Conservation (phyloP, 2,888 invertebrate genomes). For the Drosophila setosimentum region DNA sequence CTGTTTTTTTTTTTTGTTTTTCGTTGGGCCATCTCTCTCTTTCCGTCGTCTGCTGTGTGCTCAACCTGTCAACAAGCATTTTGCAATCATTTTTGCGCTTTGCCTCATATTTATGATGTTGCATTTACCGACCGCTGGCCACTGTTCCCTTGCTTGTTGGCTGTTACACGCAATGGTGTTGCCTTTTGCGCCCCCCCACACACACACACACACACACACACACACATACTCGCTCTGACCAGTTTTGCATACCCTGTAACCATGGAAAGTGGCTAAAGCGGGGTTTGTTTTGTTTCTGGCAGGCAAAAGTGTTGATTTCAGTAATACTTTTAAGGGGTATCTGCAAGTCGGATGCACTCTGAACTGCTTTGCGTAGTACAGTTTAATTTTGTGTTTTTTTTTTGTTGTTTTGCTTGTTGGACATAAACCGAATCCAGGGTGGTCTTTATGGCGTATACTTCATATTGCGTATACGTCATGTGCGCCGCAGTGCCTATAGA, state of each 20-base stretch:
- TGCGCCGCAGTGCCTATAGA: conserved; percentile 27
- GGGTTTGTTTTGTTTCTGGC: neutral
- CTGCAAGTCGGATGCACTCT: neutral
- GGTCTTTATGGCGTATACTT: conserved; percentile 54
- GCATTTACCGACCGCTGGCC: conserved; percentile 45
- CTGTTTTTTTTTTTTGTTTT: neutral
- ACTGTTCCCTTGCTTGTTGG: conserved; percentile 5
- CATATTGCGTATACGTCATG: conserved; percentile 74
- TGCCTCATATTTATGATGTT: conserved; percentile 53
- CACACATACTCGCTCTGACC: too few species aligned
- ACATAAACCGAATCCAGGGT: conserved; percentile 24
- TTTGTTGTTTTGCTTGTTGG: conserved; percentile 12
- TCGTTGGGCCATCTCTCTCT: neutral
- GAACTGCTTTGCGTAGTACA: conserved; percentile 36
- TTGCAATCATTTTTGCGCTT: conserved; percentile 39
- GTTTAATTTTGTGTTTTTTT: conserved; percentile 64
- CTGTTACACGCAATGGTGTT: conserved; percentile 58
- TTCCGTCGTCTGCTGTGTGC: conserved; percentile 28
- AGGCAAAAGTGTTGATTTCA: neutral
- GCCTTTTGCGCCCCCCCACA: conserved; percentile 39
- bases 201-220: too few species aligned
- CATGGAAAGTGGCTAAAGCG: neutral
- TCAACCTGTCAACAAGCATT: conserved; percentile 47
- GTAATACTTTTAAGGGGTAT: neutral
- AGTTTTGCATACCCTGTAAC: conserved; percentile 16